Evolutionary conservation across 2,797 vertebrate species (phyloP), one percentile per base, ranked within the genome.

Genomic region (Cyclopterus lumpus): DNA sequence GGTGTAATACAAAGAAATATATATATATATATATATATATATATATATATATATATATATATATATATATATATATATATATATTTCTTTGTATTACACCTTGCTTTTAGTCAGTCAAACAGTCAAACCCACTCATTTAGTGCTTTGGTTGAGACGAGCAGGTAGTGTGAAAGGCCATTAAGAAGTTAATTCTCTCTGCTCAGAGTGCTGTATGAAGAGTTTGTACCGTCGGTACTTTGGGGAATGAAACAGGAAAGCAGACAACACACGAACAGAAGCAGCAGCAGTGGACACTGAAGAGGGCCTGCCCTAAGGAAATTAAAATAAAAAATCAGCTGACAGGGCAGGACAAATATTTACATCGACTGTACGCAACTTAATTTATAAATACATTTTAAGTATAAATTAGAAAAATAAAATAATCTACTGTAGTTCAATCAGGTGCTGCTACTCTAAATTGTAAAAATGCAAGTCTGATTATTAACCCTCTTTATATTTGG

Each of bases 371-470:
- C 91, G 97, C 91, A 95, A 94, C 89, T 93, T 94, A 93, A 95
- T 95, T 97, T 94, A 98, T 98, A 98, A 97, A 98, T 98, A 98
- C 93, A 95, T 93, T 94, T 95, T 92, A 96, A 88, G 92, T 94
- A 95, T 97, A 96, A 95, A 96, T 95, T 94, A 94, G 91, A 94
- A 92, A 82, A 93, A 95, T 90, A 80, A 87, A 94, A 88, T 91
- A 67, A 66, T 6, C 84, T 89, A 91, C 72, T 81, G 82, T 90
- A 91, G 84, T 88, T 93, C 81, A 92, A 92, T 88, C 83, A 87
- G 77, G 93, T 94, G 92, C 62, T 80, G 78, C 92, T 92, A 92
- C 82, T 77, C 83, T 28, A 87, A 82, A 82, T 89, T 92, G 40
- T 81, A 78, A 75, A 89, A 90, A 90, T 91, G 83, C 87, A 89